Evolutionary conservation across 2,113 vertebrate species (phyloP).

Genomic region (Gulo gulo): DNA sequence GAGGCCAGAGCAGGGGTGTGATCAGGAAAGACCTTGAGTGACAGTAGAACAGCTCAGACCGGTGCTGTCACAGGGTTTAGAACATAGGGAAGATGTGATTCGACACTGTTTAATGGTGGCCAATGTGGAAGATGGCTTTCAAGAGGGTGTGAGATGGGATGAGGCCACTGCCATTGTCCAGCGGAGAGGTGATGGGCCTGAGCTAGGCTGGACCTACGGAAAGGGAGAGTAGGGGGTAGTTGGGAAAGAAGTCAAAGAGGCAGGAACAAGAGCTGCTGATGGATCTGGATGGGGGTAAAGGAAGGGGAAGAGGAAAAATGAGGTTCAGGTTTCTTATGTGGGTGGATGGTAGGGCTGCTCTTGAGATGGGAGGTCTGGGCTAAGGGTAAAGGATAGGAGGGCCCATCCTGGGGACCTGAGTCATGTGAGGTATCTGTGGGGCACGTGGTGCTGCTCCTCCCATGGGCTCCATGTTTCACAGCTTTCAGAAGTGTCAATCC

Average conservation of each 20-base stretch:
- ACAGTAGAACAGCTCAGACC: not conserved
- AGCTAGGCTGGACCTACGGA: not conserved
- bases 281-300: no score
- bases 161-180: not conserved
- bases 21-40: not conserved
- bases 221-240: not conserved
- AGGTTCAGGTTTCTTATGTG: not conserved
- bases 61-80: not conserved
- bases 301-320: not conserved
- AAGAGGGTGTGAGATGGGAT: not conserved
- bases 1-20: not conserved
- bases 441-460: not conserved
- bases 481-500: not conserved
- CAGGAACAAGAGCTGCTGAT: not conserved
- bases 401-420: not conserved
- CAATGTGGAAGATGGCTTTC: not conserved
- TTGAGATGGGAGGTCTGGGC: not conserved
- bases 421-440: not conserved
- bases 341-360: not conserved
- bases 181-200: not conserved
- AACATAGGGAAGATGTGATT: not conserved
- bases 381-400: not conserved
- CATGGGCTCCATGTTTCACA: not conserved
- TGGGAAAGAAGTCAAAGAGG: not conserved
- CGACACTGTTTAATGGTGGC: not conserved